Evolutionary conservation across 2,888 invertebrate genomes (phyloP), one percentile per base, ranked within the genome.

Genomic region (Caenorhabditis sp.): DNA sequence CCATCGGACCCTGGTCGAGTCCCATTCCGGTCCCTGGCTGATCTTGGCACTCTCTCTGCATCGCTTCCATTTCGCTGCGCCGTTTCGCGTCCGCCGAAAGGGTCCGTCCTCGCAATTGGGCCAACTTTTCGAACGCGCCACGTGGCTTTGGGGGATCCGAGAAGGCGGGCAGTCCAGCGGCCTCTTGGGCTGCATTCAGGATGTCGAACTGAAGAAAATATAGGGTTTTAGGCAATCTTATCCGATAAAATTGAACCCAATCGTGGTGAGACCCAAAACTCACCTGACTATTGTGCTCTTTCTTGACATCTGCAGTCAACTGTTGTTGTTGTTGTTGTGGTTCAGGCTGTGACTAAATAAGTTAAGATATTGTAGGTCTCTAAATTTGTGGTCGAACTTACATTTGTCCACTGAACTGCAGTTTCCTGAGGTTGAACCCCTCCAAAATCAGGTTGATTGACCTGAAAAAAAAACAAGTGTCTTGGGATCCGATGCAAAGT

Each of bases 31-130:
- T n/a, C n/a, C n/a, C n/a, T n/a, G n/a, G n/a, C n/a, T n/a, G n/a
- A n/a, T n/a, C n/a, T n/a, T 24, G 46, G 17, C 11, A 11, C 35
- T 24, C 15, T 13, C 11, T 22, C 37, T 9, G 15, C 20, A 22
- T 8, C n/a, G n/a, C n/a, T n/a, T n/a, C n/a, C n/a, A n/a, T 17
- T 11, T 41, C 56, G 24, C 32, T 32, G 15, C 17, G 15, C n/a
- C 52, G 50, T n/a, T 41, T 50, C 43, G 59, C 59, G 50, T 68
- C 68, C 1, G 68, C 68, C 2, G 68, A 68, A 24, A 43, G 30
- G 0, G 68, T 68, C 9, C 58, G 15, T 15, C 52, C 68, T 7
- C 58, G 30, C 0, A 59, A 20, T 26, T 37, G 39, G 3, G 58
- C 58, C 35, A 59, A 43, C 32, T 59, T 56, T 7, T 68, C 68